Conservation (phyloP, 2,113 vertebrate genomes). For the Meriones unguiculatus region DNA sequence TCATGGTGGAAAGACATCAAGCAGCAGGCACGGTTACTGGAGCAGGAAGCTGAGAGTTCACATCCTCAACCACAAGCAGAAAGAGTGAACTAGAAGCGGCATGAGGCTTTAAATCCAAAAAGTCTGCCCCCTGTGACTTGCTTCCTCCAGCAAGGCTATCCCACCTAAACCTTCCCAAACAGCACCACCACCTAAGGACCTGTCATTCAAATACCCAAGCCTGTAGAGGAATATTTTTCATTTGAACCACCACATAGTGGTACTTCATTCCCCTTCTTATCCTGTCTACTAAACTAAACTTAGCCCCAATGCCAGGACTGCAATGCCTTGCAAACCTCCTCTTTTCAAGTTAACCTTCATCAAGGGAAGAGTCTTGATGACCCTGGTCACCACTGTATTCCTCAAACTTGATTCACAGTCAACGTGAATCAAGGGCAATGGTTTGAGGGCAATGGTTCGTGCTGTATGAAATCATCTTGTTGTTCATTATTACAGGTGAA, state of each 20-base stretch:
- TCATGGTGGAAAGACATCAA: not conserved
- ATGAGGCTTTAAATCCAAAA: not conserved
- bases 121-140: not conserved
- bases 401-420: not conserved
- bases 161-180: too few species aligned
- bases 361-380: not conserved
- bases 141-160: not conserved
- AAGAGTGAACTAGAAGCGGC: not conserved
- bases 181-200: not conserved
- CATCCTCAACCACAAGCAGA: not conserved
- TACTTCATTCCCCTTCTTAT: conserved; percentile 43
- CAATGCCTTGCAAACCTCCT: not conserved
- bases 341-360: not conserved
- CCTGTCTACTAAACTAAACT: not conserved
- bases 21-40: not conserved
- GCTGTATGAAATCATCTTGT: not conserved
- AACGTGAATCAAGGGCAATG: too few species aligned
- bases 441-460: not conserved
- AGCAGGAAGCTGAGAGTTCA: not conserved
- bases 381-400: not conserved
- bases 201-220: not conserved
- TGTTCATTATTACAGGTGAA: not conserved
- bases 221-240: not conserved
- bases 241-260: not conserved
- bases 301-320: not conserved